A percentile compares a stretch with the other conserved stretches of the same genome.
Evolutionary conservation across 2,113 vertebrate genomes (phyloP).

Genomic region (Seriola dumerili): DNA sequence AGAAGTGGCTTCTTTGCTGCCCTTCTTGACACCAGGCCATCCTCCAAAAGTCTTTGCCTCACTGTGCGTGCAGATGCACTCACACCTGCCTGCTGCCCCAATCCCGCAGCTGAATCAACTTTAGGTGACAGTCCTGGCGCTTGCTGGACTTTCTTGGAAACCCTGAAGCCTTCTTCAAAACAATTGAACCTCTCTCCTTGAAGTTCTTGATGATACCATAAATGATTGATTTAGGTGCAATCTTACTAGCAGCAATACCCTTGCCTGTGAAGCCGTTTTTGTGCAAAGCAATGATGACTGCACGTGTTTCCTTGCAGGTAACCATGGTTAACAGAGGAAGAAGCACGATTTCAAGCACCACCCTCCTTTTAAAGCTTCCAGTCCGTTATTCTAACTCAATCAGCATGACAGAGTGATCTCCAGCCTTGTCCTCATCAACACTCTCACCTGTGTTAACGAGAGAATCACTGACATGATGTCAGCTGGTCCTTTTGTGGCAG

Average conservation of each 20-base stretch:
- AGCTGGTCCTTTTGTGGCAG: too few species aligned
- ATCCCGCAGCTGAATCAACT: not conserved
- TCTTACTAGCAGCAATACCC: not conserved
- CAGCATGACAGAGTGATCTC: too few species aligned
- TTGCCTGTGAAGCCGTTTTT: not conserved
- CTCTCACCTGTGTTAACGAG: too few species aligned
- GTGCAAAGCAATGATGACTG: not conserved
- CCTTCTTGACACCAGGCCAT: slow-evolving; percentile 8
- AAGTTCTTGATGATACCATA: slow-evolving; percentile 2
- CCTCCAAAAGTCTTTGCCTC: not conserved
- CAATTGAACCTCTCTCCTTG: not conserved
- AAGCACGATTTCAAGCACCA: too few species aligned
- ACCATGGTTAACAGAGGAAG: too few species aligned
- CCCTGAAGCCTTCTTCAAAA: not conserved
- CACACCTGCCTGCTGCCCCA: not conserved
- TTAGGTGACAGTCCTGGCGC: not conserved
- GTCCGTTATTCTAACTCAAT: too few species aligned
- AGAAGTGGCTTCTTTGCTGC: not conserved
- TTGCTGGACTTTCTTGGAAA: not conserved
- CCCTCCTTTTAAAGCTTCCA: too few species aligned
- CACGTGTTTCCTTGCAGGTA: too few species aligned
- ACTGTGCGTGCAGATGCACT: not conserved
- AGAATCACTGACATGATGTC: too few species aligned
- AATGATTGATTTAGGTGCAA: not conserved
- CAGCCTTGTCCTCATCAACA: too few species aligned